Conservation (phyloP, 1,140 invertebrate species). For the Drosophila tropicalis region DNA sequence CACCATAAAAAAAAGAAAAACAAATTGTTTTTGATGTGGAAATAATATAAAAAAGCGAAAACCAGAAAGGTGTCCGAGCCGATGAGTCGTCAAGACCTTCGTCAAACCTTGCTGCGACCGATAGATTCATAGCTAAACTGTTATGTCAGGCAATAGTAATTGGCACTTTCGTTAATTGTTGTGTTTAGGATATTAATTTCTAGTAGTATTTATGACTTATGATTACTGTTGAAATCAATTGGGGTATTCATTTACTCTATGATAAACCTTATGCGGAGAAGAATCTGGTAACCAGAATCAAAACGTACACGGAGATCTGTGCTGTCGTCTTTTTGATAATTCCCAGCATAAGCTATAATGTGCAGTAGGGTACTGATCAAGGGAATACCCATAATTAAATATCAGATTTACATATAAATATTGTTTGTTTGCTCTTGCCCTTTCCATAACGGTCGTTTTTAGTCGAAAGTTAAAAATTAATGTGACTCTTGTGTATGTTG, state of each 20-base stretch:
- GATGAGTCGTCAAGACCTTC: not conserved
- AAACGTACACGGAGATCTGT: not conserved
- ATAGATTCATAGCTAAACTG: constrained; percentile 17
- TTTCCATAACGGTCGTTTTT: constrained; percentile 31
- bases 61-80: not conserved
- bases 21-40: not conserved
- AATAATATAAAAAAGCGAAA: not conserved
- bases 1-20: no score
- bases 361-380: no score
- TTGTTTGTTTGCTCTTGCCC: constrained; percentile 32
- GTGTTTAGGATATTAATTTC: constrained; percentile 30
- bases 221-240: constrained; percentile 15
- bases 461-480: constrained; percentile 36
- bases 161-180: constrained; percentile 70
- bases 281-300: not conserved
- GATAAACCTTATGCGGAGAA: not conserved
- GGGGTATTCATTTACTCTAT: constrained; percentile 15
- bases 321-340: not conserved
- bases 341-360: not conserved
- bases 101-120: constrained; percentile 9
- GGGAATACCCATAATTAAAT: constrained; percentile 21
- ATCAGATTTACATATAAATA: constrained; percentile 12
- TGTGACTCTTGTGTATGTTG: not conserved
- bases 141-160: constrained; percentile 70
- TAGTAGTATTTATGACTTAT: constrained; percentile 10